phyloP scores from a whole-genome alignment of 2,113 vertebrate genomes.

The Gobiocypris rarus region DNA sequence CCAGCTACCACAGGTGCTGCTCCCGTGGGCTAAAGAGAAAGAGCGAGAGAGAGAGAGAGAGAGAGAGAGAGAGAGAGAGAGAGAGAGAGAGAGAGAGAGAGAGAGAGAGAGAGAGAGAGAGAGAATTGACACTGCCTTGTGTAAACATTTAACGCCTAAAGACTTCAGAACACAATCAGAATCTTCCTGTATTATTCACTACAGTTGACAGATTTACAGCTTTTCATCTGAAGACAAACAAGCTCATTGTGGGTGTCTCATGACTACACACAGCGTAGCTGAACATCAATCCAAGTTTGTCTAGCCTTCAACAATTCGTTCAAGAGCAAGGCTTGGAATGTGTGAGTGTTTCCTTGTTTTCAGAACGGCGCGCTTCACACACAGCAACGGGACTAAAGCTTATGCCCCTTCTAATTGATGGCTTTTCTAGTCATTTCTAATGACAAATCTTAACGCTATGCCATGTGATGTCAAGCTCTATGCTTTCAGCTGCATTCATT shows the following conservation, averaged over 20 bases:
- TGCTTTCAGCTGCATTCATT: not conserved
- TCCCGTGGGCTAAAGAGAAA: slow-evolving; percentile 39
- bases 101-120: no score
- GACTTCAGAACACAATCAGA: slow-evolving; percentile 19
- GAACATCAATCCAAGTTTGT: slow-evolving; percentile 33
- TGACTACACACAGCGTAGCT: slow-evolving; percentile 10
- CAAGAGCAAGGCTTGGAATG: not conserved
- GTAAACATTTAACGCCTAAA: slow-evolving; percentile 38
- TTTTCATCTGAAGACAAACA: slow-evolving; percentile 12
- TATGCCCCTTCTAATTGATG: not conserved
- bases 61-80: slow-evolving; percentile 5
- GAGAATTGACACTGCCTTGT: slow-evolving; percentile 15
- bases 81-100: no score
- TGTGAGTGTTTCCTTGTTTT: not conserved
- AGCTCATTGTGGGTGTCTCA: no score
- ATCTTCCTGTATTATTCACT: slow-evolving; percentile 26
- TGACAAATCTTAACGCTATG: not conserved
- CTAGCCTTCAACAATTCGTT: not conserved
- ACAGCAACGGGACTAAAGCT: not conserved
- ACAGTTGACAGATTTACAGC: slow-evolving; percentile 10
- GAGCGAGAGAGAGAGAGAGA: not conserved
- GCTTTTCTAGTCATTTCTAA: not conserved
- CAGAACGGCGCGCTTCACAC: not conserved
- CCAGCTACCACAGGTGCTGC: slow-evolving; percentile 48
- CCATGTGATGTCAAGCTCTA: no score